Evolutionary conservation across 2,113 vertebrate genomes (phyloP).

Genomic region (Alces alces): DNA sequence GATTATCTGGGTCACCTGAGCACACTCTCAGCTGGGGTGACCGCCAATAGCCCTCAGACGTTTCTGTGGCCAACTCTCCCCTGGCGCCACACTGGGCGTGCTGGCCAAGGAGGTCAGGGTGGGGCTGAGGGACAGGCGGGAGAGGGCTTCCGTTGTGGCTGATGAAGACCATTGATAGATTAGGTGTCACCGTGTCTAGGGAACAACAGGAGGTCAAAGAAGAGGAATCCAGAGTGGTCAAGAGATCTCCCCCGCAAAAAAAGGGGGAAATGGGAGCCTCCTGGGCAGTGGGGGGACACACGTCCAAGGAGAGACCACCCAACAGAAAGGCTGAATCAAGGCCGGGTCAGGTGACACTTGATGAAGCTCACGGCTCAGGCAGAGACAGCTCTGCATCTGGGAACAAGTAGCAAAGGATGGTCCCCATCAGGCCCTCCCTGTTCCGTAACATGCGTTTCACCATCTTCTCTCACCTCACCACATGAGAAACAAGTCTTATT

Average conservation of each 20-base stretch:
- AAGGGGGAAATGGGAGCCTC: background rate
- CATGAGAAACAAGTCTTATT: background rate
- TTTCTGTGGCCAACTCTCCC: background rate
- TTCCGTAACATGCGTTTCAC: accelerated
- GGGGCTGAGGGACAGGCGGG: background rate
- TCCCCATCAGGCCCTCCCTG: accelerated
- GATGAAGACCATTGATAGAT: background rate
- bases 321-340: background rate
- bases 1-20: background rate
- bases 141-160: background rate
- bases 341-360: background rate
- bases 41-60: background rate
- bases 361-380: background rate
- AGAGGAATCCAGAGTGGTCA: background rate
- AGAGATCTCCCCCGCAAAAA: background rate
- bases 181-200: background rate
- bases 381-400: background rate
- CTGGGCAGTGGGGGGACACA: background rate
- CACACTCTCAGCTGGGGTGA: background rate
- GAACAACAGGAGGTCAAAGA: background rate
- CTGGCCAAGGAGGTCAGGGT: too few species aligned
- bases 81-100: accelerated
- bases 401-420: too few species aligned
- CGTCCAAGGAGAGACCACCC: background rate
- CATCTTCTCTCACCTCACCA: background rate